Conservation (phyloP, 2,888 invertebrate species). For the Mimumesa dahlbomi region DNA sequence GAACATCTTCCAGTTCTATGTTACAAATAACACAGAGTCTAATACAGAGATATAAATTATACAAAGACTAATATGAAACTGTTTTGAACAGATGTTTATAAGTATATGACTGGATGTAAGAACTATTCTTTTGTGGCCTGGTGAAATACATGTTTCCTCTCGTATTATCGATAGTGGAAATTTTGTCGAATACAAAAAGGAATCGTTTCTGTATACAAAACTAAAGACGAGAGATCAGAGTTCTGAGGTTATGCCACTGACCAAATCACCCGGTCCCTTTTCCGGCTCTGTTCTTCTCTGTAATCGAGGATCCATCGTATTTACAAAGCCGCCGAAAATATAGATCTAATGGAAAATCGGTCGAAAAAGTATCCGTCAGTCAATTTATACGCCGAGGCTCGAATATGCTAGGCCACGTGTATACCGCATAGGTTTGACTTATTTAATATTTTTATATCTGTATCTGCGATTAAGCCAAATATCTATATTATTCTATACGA, state of each 20-base stretch:
- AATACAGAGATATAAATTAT: no score
- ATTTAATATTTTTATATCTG: neutral
- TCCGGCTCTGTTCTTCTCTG: conserved; percentile 73
- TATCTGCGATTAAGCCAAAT: conserved; percentile 5
- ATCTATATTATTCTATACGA: neutral
- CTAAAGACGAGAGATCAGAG: neutral
- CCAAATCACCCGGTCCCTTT: conserved; percentile 71
- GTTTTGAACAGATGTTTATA: no score
- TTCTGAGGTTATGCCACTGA: conserved; percentile 64
- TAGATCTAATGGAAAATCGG: conserved; percentile 5
- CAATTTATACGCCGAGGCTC: conserved; percentile 19
- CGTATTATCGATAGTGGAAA: no score
- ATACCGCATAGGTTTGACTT: conserved; percentile 23
- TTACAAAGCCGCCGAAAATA: conserved; percentile 11
- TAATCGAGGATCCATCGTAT: conserved; percentile 75
- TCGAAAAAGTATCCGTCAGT: conserved; percentile 5
- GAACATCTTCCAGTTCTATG: no score
- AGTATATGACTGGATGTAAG: no score
- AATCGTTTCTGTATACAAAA: neutral
- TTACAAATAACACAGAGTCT: no score
- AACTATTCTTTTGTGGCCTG: no score
- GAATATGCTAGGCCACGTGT: conserved; percentile 28
- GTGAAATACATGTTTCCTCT: no score
- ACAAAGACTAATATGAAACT: no score
- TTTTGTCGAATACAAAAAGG: no score